Conservation (phyloP, 1,140 invertebrate species). For the Zaprionus africanus region DNA sequence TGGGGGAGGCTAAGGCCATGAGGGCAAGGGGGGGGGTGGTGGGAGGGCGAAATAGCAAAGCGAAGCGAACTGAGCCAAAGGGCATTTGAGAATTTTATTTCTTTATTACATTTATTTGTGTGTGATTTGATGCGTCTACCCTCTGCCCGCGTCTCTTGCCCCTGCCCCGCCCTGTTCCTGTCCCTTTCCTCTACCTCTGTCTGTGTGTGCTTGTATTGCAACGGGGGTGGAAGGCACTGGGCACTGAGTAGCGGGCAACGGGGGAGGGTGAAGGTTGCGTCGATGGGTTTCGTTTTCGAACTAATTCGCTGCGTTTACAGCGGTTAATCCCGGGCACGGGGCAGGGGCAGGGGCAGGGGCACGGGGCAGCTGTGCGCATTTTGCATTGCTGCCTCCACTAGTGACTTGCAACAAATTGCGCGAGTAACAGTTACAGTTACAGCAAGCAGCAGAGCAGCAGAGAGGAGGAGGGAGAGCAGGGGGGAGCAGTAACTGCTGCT, state of each 20-base stretch:
- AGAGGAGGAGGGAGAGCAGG: accelerated
- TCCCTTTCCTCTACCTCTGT: not conserved
- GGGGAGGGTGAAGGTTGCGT: not conserved
- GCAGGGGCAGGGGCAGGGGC: slow-evolving; percentile 53
- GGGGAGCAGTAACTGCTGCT: slow-evolving; percentile 3
- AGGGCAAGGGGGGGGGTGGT: not conserved
- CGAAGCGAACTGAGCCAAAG: slow-evolving; percentile 45
- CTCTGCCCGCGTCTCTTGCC: not conserved
- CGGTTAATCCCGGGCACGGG: slow-evolving; percentile 61
- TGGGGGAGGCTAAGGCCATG: not conserved
- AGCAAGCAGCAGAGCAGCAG: not conserved
- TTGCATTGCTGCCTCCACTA: slow-evolving; percentile 35
- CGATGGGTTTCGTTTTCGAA: slow-evolving; percentile 14
- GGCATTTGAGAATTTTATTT: slow-evolving; percentile 65
- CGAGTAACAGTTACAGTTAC: slow-evolving; percentile 21
- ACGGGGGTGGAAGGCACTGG: slow-evolving; percentile 28
- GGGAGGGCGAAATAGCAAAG: slow-evolving; percentile 7
- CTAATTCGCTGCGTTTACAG: slow-evolving; percentile 74
- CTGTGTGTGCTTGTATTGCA: slow-evolving; percentile 4
- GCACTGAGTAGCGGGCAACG: not conserved
- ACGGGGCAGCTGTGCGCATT: slow-evolving; percentile 73
- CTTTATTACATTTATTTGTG: slow-evolving; percentile 80
- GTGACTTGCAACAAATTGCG: slow-evolving; percentile 73
- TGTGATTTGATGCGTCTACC: slow-evolving; percentile 51
- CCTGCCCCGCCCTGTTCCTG: too few species aligned